Evolutionary conservation across 2,797 vertebrate genomes (phyloP), one percentile per base, ranked within the genome.

Genomic region (Protosalanx chinensis): DNA sequence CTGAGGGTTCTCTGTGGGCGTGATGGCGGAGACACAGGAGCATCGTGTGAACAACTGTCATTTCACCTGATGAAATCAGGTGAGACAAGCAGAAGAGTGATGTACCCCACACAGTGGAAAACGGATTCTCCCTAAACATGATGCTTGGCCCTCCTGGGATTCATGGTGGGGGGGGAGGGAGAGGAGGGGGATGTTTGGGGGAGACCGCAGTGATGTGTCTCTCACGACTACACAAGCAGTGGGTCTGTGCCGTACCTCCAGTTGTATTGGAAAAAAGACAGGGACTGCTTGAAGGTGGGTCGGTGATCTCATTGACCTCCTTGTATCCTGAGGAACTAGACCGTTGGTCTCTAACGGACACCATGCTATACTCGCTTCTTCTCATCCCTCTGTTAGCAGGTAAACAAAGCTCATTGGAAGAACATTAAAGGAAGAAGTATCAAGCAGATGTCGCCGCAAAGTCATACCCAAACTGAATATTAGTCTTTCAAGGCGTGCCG

Each of bases 11-110:
- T 74, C 70, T 76, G 64, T 68, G 70, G 68, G 7, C 65, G 64
- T 69, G 76, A 86, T 75, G 73, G 76, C 78, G 81, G 82, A 56
- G 57, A 72, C 75, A 81, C 30, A 84, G 63, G 67, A 51, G 37
- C 32, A 70, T 67, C 70, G 56, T 58, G 68, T 79, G 63, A 72
- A 69, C 67, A 68, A 69, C 66, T 66, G 77, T 73, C 68, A 68
- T 64, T 29, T 72, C 69, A 70, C 60, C 4, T 68, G 60, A 79
- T 72, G n/a, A 81, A 82, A 81, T 83, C 84, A 8, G 20, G 3
- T 10, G 57, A 76, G 79, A 82, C 23, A 68, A 68, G 53, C 53
- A 67, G 77, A 63, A 72, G 70, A 84, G 67, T 76, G 81, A 82
- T 73, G 74, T 81, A 79, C 37, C 72, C 76, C 53, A 20, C 53